Base-by-base conservation (phyloP, 2,888 invertebrate genomes). In the Amphipoea lucens region DNA sequence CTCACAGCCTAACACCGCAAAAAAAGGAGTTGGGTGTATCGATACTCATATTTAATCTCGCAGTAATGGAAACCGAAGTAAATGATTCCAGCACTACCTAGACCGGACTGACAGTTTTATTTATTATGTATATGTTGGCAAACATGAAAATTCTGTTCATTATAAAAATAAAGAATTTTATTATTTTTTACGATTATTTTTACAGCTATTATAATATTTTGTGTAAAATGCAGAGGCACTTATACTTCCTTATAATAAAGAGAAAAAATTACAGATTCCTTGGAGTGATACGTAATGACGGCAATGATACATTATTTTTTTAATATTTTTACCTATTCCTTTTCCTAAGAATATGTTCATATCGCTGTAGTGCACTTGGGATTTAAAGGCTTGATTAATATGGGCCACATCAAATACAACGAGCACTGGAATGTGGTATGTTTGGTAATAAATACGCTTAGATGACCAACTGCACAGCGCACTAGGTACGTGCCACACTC, bases 191-290 rank as follows among this genome's bases (percentile, higher is more conserved):
- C 65, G 29, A n/a, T 11, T 57, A 63, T 63, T 71, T 48, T 62
- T 74, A 81, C 40, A 74, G 66, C 51, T 77, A 45, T 67, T 75
- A 29, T 36, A 67, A 45, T 76, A 66, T 63, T 83, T 66, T 45
- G 62, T 84, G 74, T 81, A 78, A 75, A 81, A 84, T 75, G 77
- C 84, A 78, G 66, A 84, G 77, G 78, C 82, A 82, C 81, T 75
- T 83, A 62, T 74, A 73, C 45, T 70, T 83, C 11, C 17, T 79
- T 83, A 9, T 54, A 65, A 68, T 54, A n/a, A 48, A 65, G 40
- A 65, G 45, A 62, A 75, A 75, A 68, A 20, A 40, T 54, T 75
- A 68, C 74, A 45, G 29, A 72, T 79, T 79, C 63, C 40, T 72
- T 71, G 48, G 42, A 57, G 63, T 51, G 45, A 57, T 78, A 42